These are phyloP conservation scores for Ecdyonurus torrentis DNA, from an alignment of 2,888 invertebrate species.

Conservation along the genomic window DNA sequence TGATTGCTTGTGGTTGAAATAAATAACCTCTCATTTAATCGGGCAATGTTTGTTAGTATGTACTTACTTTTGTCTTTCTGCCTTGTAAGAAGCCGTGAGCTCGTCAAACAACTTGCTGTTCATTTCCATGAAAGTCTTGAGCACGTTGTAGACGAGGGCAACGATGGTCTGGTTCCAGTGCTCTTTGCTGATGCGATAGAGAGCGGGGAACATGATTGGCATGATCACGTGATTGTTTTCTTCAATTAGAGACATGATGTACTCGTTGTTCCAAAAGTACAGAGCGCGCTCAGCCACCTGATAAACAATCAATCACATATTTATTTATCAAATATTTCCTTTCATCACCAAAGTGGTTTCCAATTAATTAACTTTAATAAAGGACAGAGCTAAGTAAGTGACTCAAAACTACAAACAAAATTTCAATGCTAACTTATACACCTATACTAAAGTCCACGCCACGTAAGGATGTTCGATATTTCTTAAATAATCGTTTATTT, in stretches of 20 bases:
- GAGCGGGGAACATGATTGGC: conserved; percentile 99
- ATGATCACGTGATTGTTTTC: conserved; percentile 96
- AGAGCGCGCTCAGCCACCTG: conserved; percentile 97
- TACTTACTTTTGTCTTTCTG: conserved; percentile 94
- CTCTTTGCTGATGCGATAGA: conserved; percentile 98
- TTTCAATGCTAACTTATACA: no score
- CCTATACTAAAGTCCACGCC: no score
- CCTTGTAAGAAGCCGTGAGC: conserved; percentile 95
- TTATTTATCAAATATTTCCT: no score
- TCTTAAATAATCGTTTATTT: no score
- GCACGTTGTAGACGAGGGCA: conserved; percentile 97
- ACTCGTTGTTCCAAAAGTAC: conserved; percentile 99
- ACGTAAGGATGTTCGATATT: no score
- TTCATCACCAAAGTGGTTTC: no score
- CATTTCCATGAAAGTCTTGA: conserved; percentile 99
- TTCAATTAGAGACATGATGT: conserved; percentile 96
- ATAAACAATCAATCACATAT: conserved; percentile 19
- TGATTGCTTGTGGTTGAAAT: conserved; percentile 4
- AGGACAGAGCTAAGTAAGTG: no score
- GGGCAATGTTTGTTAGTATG: no score
- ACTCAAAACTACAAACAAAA: no score
- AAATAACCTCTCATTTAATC: neutral
- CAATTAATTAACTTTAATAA: no score
- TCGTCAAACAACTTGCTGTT: conserved; percentile 99
- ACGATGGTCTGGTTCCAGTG: conserved; percentile 99